phyloP scores from a whole-genome alignment of 2,888 invertebrate genomes.

The Meloe dianella region DNA sequence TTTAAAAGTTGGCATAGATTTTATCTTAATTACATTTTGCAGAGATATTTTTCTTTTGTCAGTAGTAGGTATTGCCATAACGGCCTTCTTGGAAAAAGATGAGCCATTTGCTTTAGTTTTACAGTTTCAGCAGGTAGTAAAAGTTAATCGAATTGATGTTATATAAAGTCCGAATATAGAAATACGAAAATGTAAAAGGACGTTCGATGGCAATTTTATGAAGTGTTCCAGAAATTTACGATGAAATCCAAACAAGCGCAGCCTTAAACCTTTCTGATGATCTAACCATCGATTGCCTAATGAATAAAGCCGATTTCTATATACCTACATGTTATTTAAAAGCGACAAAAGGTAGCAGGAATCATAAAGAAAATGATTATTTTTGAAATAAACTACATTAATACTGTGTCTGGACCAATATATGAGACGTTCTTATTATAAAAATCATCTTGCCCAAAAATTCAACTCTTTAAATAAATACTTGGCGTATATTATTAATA shows the following conservation, averaged over 20 bases:
- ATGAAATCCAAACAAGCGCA: not conserved
- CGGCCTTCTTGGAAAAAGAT: not conserved
- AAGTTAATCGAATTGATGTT: constrained; percentile 8
- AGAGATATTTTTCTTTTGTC: too few species aligned
- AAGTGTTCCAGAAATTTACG: constrained; percentile 6
- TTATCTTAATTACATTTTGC: too few species aligned
- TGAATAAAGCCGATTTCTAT: not conserved
- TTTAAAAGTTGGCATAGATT: too few species aligned
- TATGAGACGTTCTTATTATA: not conserved
- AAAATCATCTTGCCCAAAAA: not conserved
- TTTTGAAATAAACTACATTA: not conserved
- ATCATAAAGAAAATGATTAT: not conserved
- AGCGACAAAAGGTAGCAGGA: too few species aligned
- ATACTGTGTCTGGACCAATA: not conserved
- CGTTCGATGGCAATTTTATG: not conserved
- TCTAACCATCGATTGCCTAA: not conserved
- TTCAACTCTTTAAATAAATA: not conserved
- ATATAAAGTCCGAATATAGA: not conserved
- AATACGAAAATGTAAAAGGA: not conserved
- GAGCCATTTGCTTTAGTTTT: not conserved
- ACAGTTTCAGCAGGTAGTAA: not conserved
- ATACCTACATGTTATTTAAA: too few species aligned
- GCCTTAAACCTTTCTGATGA: not conserved
- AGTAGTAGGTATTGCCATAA: not conserved
- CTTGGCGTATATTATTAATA: constrained; percentile 3